Evolutionary conservation across 2,797 vertebrate genomes (phyloP), one percentile per base, ranked within the genome.

Genomic region (Microctenopoma lineatum): DNA sequence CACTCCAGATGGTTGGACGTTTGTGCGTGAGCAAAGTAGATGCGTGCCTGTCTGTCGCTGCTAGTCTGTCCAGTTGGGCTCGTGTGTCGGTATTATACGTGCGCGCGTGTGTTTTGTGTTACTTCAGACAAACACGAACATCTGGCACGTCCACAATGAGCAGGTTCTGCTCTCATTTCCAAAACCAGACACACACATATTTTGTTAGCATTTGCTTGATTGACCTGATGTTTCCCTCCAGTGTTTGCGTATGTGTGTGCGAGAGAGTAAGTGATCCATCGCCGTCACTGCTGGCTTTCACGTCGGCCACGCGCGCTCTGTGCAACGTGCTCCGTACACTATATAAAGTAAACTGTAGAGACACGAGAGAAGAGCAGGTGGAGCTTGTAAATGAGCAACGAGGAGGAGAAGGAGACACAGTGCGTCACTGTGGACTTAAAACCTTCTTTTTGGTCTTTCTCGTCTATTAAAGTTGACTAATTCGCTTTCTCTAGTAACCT

Each of bases 1-100:
- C 81, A 75, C 77, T 84, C 88, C 90, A 91, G 89, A 90, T 91
- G 89, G 90, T 84, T 86, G 79, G 59, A 82, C 75, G 73, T 88
- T 69, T 71, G 64, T 56, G 64, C 66, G 70, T 50, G 61, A 63
- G 66, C 7, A 11, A 13, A 7, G 52, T 44, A 38, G 42, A 21
- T 59, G 56, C 62, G 55, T 73, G 59, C 11, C 8, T 73, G 47
- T 78, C 9, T 46, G 52, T 72, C 57, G 50, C 59, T 64, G 70
- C 72, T 76, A 85, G 77, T 73, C 56, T 76, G 61, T 84, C 62
- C 44, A 34, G 70, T 75, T 39, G 53, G 57, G 52, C 34, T 61
- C 34, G 51, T 73, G 70, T 83, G 56, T 64, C 78, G 78, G 66
- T 87, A 80, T 80, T 80, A 34, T 84, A 79, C 12, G 7, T 55